These are phyloP conservation scores for Drosophila maculinotata DNA, from an alignment of 2,888 invertebrate species.

Conservation along the genomic window DNA sequence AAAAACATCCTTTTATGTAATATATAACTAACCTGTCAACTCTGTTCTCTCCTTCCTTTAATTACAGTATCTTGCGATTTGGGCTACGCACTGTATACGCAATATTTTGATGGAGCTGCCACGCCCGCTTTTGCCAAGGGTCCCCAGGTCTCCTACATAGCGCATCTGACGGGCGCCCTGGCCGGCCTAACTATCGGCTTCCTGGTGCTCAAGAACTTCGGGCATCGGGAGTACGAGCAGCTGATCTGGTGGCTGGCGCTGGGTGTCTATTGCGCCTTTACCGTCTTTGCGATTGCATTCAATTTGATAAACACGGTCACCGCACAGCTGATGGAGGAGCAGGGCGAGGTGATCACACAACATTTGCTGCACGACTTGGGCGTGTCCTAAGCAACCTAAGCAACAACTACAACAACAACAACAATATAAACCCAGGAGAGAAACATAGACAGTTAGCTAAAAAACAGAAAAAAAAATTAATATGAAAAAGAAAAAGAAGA, in stretches of 20 bases:
- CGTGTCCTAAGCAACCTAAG: slow-evolving; percentile 81
- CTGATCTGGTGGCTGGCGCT: slow-evolving; percentile 98
- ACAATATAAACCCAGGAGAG: slow-evolving; percentile 40
- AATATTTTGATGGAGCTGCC: slow-evolving; percentile 86
- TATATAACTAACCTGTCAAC: slow-evolving; percentile 8
- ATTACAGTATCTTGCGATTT: slow-evolving; percentile 94
- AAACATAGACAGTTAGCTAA: slow-evolving; percentile 47
- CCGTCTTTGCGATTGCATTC: slow-evolving; percentile 96
- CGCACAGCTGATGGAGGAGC: slow-evolving; percentile 84
- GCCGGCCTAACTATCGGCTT: slow-evolving; percentile 97
- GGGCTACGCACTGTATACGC: slow-evolving; percentile 97
- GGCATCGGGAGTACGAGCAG: slow-evolving; percentile 96
- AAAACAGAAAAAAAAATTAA: slow-evolving; percentile 12
- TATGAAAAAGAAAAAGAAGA: slow-evolving; percentile 15
- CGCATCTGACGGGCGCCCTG: slow-evolving; percentile 97
- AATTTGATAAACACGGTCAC: slow-evolving; percentile 89
- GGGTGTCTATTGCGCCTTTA: slow-evolving; percentile 96
- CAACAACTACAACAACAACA: slow-evolving; percentile 13
- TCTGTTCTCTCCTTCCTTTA: slow-evolving; percentile 10
- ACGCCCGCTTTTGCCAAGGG: slow-evolving; percentile 73
- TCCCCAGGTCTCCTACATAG: slow-evolving; percentile 96
- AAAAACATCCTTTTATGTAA: neutral
- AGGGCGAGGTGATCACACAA: slow-evolving; percentile 85
- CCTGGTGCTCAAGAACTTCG: slow-evolving; percentile 97
- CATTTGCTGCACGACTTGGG: slow-evolving; percentile 85